A percentile compares a stretch with the other conserved stretches of the same genome.
These are phyloP conservation scores for Lophotis ruficrista DNA, from an alignment of 2,113 vertebrate genomes.

Conservation along the genomic window DNA sequence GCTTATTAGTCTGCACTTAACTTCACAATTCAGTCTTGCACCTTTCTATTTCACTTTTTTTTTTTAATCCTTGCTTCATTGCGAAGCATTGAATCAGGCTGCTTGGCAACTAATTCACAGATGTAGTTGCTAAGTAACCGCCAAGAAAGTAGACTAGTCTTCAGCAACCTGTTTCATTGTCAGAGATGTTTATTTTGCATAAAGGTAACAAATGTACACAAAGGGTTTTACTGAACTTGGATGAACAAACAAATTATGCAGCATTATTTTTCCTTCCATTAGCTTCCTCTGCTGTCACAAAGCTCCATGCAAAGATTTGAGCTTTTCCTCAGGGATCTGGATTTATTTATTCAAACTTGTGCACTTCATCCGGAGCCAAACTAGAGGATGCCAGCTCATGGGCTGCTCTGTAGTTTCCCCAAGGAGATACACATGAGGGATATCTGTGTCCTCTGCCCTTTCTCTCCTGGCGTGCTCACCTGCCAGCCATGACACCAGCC, in stretches of 20 bases:
- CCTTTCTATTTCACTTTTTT: not conserved
- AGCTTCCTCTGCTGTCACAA: constrained; percentile 2
- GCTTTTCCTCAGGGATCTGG: not conserved
- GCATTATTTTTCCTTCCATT: not conserved
- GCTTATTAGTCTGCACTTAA: not conserved
- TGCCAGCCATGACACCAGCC: not conserved
- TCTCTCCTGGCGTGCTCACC: not conserved
- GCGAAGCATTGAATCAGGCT: constrained; percentile 1
- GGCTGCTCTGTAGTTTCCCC: not conserved
- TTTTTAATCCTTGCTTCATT: not conserved
- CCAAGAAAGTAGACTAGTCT: not conserved
- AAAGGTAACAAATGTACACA: constrained; percentile 26
- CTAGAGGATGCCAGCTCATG: accelerated
- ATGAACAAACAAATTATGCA: constrained; percentile 13
- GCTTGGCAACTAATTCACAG: constrained; percentile 10
- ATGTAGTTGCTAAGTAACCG: constrained; percentile 4
- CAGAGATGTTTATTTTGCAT: constrained; percentile 38
- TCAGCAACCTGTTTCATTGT: constrained; percentile 28
- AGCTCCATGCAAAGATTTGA: not conserved
- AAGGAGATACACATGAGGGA: not conserved
- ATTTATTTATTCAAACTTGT: not conserved
- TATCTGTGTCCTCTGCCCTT: not conserved
- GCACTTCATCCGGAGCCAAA: not conserved
- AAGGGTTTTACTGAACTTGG: not conserved
- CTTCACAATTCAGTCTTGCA: not conserved